Conservation (phyloP, 2,888 invertebrate species). For the Diarsia rubi region DNA sequence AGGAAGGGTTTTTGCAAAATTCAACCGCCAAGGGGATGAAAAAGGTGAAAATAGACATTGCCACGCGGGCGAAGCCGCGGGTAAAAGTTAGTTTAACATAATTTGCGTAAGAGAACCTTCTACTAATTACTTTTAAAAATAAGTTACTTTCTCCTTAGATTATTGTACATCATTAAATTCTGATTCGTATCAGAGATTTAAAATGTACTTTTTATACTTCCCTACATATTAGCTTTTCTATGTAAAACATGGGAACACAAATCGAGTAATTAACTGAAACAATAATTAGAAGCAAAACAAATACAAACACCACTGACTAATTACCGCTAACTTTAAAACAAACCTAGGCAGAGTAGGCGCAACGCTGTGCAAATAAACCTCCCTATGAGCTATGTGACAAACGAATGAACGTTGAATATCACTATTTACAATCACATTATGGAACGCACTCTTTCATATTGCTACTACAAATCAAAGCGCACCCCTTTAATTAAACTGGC, state of each 20-base stretch:
- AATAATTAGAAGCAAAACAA: neutral
- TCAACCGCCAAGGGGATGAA: too few relatives aligned
- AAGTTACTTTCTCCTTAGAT: neutral
- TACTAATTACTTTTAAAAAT: neutral
- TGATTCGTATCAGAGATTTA: too few relatives aligned
- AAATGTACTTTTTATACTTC: neutral
- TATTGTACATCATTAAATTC: neutral
- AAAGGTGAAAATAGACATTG: too few relatives aligned
- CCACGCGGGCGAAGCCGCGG: too few relatives aligned
- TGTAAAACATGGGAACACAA: neutral
- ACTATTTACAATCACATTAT: slow-evolving; percentile 75
- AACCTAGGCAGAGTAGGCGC: slow-evolving; percentile 16
- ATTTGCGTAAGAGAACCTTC: neutral
- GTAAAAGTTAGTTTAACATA: neutral
- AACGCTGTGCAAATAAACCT: slow-evolving; percentile 43
- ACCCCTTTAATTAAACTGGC: slow-evolving; percentile 88
- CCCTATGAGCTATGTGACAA: slow-evolving; percentile 39
- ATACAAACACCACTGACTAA: slow-evolving; percentile 6
- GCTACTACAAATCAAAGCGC: slow-evolving; percentile 85
- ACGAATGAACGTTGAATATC: slow-evolving; percentile 62
- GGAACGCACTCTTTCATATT: slow-evolving; percentile 76
- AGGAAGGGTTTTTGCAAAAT: too few relatives aligned
- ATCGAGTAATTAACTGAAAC: neutral
- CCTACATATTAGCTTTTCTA: neutral
- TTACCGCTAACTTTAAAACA: slow-evolving; percentile 20